Evolutionary conservation across 2,113 vertebrate genomes (phyloP).

Genomic region (Podarcis cretensis): DNA sequence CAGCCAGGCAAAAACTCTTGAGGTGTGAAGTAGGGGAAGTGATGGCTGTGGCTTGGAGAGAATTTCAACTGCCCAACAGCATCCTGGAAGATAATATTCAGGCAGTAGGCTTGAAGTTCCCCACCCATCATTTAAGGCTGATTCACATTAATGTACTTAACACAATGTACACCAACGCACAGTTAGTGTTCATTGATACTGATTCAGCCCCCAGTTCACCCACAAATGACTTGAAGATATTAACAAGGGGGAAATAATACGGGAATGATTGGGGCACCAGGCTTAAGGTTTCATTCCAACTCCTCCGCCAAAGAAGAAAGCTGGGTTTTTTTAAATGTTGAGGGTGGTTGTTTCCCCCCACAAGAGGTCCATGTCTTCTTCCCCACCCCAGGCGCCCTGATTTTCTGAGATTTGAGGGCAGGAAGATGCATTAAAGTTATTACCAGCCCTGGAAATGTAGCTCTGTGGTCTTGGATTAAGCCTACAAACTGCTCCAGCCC

Average conservation of each 20-base stretch:
- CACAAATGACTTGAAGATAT: not conserved
- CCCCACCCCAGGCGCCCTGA: not conserved
- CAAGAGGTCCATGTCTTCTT: not conserved
- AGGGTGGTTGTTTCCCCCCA: too few species aligned
- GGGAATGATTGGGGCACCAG: not conserved
- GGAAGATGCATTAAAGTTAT: not conserved
- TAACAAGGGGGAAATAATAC: not conserved
- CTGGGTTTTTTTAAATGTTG: not conserved
- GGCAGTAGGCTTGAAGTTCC: too few species aligned
- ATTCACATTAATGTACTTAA: not conserved
- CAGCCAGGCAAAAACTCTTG: too few species aligned
- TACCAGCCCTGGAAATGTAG: not conserved
- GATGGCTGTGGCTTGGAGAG: too few species aligned
- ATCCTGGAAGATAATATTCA: too few species aligned
- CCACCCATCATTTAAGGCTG: not conserved
- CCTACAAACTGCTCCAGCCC: conserved; percentile 44
- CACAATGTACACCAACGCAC: too few species aligned
- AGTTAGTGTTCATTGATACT: not conserved
- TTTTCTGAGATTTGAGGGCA: not conserved
- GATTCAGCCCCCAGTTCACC: not conserved
- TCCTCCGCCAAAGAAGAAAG: not conserved
- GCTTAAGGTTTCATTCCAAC: not conserved
- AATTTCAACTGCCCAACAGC: too few species aligned
- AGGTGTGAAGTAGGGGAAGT: too few species aligned
- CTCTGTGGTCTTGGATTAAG: conserved; percentile 20